phyloP scores from a whole-genome alignment of 2,888 invertebrate species.

The Coremacera marginata region DNA sequence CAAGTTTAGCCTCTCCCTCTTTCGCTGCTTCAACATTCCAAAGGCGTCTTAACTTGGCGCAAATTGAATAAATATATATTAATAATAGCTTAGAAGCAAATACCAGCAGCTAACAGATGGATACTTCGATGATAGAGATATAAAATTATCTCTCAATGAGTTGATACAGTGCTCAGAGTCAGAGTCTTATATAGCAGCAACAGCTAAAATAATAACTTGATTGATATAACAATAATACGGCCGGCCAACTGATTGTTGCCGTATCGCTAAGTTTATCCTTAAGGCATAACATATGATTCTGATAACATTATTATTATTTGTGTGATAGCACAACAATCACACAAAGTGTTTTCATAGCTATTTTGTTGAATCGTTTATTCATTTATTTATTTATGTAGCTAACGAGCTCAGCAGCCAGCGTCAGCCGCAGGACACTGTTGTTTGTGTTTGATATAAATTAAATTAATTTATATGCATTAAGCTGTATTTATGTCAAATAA shows the following conservation, averaged over 20 bases:
- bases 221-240: not conserved
- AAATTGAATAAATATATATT: too few relatives aligned
- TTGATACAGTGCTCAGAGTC: not conserved
- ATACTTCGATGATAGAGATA: too few relatives aligned
- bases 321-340: not conserved
- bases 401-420: not conserved
- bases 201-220: not conserved
- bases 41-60: too few relatives aligned
- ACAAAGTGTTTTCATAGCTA: not conserved
- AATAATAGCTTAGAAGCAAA: too few relatives aligned
- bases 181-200: not conserved
- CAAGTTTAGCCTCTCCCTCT: too few relatives aligned
- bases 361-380: not conserved
- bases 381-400: not conserved
- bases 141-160: too few relatives aligned
- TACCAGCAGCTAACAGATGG: too few relatives aligned
- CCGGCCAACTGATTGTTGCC: not conserved
- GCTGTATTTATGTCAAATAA: too few relatives aligned
- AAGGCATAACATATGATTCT: not conserved
- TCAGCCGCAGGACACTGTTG: too few relatives aligned
- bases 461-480: not conserved
- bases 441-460: not conserved
- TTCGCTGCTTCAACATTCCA: too few relatives aligned
- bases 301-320: not conserved
- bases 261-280: not conserved